phyloP scores from a whole-genome alignment of 2,888 invertebrate genomes.

The Dryobotodes eremita region DNA sequence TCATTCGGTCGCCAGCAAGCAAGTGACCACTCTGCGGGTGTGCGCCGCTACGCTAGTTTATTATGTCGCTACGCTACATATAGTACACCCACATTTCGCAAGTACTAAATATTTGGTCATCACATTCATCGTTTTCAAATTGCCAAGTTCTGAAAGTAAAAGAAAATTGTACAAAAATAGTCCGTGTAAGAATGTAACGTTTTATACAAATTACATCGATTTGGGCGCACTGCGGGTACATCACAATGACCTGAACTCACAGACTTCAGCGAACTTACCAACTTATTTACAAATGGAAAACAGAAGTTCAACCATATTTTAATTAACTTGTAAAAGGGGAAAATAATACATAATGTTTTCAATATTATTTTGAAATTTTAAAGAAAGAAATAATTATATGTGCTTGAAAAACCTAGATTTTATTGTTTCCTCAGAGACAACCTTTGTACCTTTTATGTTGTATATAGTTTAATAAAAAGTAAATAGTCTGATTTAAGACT shows the following conservation, averaged over 20 bases:
- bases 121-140: slow-evolving; percentile 15
- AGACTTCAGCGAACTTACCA: slow-evolving; percentile 61
- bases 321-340: not conserved
- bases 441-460: not conserved
- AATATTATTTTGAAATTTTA: not conserved
- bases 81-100: too few species aligned
- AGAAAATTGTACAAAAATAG: slow-evolving; percentile 49
- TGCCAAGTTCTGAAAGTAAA: slow-evolving; percentile 22
- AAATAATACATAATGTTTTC: not conserved
- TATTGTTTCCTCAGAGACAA: not conserved
- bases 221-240: slow-evolving; percentile 69
- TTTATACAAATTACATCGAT: slow-evolving; percentile 70
- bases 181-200: slow-evolving; percentile 56
- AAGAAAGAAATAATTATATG: not conserved
- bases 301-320: slow-evolving; percentile 52
- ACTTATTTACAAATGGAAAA: slow-evolving; percentile 32
- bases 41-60: too few species aligned
- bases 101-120: not conserved
- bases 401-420: not conserved
- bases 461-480: not conserved
- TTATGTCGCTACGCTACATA: too few species aligned
- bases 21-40: too few species aligned
- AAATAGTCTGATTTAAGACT: not conserved
- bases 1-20: too few species aligned
- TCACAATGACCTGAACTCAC: slow-evolving; percentile 68